Evolutionary conservation across 2,113 vertebrate genomes (phyloP).

Genomic region (Penelope pileata): DNA sequence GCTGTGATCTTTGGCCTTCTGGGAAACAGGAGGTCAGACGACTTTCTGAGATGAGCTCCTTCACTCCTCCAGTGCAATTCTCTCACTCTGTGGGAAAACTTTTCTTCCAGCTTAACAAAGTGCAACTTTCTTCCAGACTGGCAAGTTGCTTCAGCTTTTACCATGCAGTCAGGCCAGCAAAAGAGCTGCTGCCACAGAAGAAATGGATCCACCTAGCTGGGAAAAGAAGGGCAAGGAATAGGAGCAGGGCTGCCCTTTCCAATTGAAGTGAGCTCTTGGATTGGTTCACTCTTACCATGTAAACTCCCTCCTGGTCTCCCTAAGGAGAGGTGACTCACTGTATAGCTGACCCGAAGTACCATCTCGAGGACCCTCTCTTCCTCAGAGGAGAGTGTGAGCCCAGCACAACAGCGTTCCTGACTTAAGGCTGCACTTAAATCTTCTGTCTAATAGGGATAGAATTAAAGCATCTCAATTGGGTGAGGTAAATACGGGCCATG

Average conservation of each 20-base stretch:
- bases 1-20: background rate
- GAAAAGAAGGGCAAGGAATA: background rate
- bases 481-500: background rate
- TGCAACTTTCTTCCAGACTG: background rate
- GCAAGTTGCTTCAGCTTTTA: background rate
- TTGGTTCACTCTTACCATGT: accelerated
- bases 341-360: background rate
- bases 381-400: background rate
- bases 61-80: background rate
- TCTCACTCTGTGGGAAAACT: background rate
- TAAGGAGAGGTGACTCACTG: background rate
- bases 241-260: background rate
- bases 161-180: background rate
- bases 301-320: background rate
- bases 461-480: conserved; percentile 5
- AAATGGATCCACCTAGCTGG: accelerated
- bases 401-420: background rate
- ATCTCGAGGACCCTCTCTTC: background rate
- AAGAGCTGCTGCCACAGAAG: background rate
- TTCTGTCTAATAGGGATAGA: conserved; percentile 39
- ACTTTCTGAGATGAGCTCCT: background rate
- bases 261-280: background rate
- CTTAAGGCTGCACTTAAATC: background rate
- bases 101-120: background rate
- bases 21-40: background rate